Percentiles rank a stretch among this genome's conserved stretches.
phyloP scores from a whole-genome alignment of 2,113 vertebrate genomes.

The Dipodomys spectabilis region DNA sequence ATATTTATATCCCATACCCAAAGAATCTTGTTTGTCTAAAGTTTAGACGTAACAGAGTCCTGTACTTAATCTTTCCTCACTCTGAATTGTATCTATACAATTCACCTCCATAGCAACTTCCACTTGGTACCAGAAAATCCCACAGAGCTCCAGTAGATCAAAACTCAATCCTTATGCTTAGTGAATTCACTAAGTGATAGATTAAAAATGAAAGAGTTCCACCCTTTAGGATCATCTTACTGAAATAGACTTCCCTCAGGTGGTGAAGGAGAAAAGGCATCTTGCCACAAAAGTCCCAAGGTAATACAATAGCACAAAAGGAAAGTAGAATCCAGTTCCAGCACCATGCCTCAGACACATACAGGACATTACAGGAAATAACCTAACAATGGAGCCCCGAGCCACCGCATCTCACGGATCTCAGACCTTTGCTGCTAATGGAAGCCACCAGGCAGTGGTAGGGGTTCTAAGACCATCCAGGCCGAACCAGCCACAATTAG shows the following conservation, averaged over 20 bases:
- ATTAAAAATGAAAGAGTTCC: not conserved
- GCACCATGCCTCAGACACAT: not conserved
- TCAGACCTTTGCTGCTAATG: conserved; percentile 12
- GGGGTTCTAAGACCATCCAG: not conserved
- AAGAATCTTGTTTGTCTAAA: not conserved
- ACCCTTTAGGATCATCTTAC: not conserved
- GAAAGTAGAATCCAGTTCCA: not conserved
- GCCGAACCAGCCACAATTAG: conserved; percentile 7
- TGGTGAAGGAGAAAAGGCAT: not conserved
- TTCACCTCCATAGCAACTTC: not conserved
- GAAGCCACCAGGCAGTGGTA: not conserved
- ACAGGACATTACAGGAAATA: not conserved
- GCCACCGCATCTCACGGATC: not conserved
- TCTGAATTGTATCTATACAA: no score
- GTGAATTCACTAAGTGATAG: not conserved
- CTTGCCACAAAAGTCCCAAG: not conserved
- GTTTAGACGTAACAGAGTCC: not conserved
- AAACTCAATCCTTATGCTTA: not conserved
- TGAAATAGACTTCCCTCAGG: not conserved
- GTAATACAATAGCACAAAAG: conserved; percentile 14
- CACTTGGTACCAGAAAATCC: not conserved
- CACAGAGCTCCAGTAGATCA: not conserved
- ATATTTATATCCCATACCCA: no score
- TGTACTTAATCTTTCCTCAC: not conserved
- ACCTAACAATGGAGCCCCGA: not conserved